These are phyloP conservation scores for Coenonympha glycerion DNA, from an alignment of 2,888 invertebrate genomes.

Conservation along the genomic window DNA sequence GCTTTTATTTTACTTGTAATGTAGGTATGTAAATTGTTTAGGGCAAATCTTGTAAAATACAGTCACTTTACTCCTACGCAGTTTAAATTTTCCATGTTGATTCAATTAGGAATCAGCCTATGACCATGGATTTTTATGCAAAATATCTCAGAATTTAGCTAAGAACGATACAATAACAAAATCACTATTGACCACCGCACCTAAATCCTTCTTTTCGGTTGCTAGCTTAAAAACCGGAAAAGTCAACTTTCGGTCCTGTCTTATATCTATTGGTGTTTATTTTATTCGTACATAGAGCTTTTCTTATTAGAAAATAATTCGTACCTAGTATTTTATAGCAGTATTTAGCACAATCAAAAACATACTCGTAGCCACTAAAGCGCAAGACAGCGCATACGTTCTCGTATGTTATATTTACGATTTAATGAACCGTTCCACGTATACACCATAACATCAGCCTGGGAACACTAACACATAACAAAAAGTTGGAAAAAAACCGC, in stretches of 20 bases:
- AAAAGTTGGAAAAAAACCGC: constrained; percentile 42
- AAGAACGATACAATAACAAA: neutral
- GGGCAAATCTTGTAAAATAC: too few relatives aligned
- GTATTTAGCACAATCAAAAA: constrained; percentile 22
- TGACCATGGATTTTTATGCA: too few relatives aligned
- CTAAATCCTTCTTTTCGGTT: constrained; percentile 1
- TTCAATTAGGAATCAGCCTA: too few relatives aligned
- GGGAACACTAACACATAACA: constrained; percentile 55
- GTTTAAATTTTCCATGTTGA: too few relatives aligned
- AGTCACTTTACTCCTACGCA: too few relatives aligned
- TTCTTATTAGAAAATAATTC: constrained; percentile 8
- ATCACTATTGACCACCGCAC: too few relatives aligned
- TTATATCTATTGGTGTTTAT: neutral
- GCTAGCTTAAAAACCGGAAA: constrained; percentile 6
- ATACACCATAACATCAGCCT: constrained; percentile 53
- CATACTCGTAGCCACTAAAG: too few relatives aligned
- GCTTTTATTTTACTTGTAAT: too few relatives aligned
- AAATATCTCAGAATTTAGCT: too few relatives aligned
- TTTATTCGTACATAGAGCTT: neutral
- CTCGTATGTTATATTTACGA: constrained; percentile 45
- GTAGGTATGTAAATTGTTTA: too few relatives aligned
- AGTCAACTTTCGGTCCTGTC: constrained; percentile 15
- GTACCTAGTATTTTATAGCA: constrained; percentile 1
- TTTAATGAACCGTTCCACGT: constrained; percentile 53
- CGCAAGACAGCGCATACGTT: constrained; percentile 35